phyloP scores from a whole-genome alignment of 2,797 vertebrate species.

The Apogon hyalosoma region DNA sequence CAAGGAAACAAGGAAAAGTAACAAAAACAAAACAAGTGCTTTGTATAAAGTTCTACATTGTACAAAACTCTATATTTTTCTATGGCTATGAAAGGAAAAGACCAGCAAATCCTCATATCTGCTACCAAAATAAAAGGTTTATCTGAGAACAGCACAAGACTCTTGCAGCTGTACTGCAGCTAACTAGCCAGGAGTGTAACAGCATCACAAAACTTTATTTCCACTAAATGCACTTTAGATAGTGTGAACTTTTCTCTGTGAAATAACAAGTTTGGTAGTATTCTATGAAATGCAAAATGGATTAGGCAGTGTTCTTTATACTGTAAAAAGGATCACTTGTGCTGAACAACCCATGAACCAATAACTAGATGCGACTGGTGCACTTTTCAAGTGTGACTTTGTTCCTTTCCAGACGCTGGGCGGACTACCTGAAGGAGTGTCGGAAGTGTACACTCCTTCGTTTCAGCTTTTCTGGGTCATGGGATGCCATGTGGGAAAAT shows the following conservation, averaged over 20 bases:
- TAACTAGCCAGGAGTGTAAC: slow-evolving; percentile 19
- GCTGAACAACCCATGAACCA: slow-evolving; percentile 1
- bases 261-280: too few species aligned
- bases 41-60: slow-evolving; percentile 40
- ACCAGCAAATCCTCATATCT: slow-evolving; percentile 79
- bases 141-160: slow-evolving; percentile 44
- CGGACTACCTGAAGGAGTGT: slow-evolving; percentile 84
- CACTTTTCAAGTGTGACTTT: slow-evolving; percentile 51
- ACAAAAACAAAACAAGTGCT: slow-evolving; percentile 59
- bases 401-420: not conserved
- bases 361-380: slow-evolving; percentile 29
- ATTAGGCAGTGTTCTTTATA: not conserved
- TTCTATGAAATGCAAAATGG: not conserved
- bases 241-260: too few species aligned
- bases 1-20: slow-evolving; percentile 13
- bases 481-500: slow-evolving; percentile 93
- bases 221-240: slow-evolving; percentile 17
- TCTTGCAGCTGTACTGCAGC: slow-evolving; percentile 24
- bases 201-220: slow-evolving; percentile 23
- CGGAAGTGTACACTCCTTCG: slow-evolving; percentile 88
- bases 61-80: slow-evolving; percentile 48
- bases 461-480: slow-evolving; percentile 92
- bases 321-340: not conserved
- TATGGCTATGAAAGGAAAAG: slow-evolving; percentile 68
- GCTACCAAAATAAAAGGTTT: slow-evolving; percentile 37